phyloP scores from a whole-genome alignment of 2,113 vertebrate species.

The Spea bombifrons region DNA sequence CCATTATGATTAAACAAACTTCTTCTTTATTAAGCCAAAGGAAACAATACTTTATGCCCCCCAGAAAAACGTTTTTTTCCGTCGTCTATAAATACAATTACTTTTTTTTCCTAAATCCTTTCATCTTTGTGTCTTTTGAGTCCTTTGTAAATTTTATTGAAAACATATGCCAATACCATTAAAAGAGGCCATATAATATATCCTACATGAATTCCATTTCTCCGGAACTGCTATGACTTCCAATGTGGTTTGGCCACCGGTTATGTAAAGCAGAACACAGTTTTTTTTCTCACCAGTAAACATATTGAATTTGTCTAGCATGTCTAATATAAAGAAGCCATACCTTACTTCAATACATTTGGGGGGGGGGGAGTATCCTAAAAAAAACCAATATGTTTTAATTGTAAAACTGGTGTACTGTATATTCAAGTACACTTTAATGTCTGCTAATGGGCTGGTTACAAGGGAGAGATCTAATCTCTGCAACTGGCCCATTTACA shows the following conservation, averaged over 20 bases:
- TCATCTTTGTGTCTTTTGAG: background rate
- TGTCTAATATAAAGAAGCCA: too few species aligned
- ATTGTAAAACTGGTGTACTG: too few species aligned
- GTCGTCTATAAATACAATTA: conserved; percentile 6
- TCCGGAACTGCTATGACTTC: background rate
- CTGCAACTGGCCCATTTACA: too few species aligned
- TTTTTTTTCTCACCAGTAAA: too few species aligned
- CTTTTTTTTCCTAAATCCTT: conserved; percentile 5
- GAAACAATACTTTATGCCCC: background rate
- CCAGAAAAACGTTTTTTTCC: background rate
- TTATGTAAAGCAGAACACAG: too few species aligned
- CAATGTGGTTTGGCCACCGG: background rate
- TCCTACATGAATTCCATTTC: conserved; percentile 10
- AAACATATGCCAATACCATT: conserved; percentile 11
- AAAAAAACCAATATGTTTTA: too few species aligned
- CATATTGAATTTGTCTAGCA: too few species aligned
- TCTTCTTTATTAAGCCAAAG: background rate
- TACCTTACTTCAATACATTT: too few species aligned
- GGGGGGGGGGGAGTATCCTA: too few species aligned
- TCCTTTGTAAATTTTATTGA: conserved; percentile 17
- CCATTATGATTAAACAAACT: background rate
- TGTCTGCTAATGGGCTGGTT: too few species aligned
- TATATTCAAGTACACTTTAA: too few species aligned
- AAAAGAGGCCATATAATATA: conserved; percentile 1
- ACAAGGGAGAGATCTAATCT: too few species aligned